Conservation (phyloP, 2,797 vertebrate genomes). For the Botia kubotai region DNA sequence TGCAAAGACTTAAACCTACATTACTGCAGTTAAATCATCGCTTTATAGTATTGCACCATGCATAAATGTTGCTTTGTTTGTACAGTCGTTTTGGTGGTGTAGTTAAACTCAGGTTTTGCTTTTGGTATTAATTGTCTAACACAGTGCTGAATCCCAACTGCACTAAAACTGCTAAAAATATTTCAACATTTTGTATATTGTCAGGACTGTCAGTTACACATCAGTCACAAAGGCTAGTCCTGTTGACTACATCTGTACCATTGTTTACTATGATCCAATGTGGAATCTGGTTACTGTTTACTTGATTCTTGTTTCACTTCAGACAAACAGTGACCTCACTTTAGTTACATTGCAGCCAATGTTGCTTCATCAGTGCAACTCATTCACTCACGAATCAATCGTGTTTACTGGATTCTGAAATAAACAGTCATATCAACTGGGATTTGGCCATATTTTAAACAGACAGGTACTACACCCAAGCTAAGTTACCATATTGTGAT, state of each 20-base stretch:
- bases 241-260: not conserved
- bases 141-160: constrained; percentile 61
- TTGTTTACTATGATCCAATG: constrained; percentile 1
- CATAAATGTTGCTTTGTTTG: too few species aligned
- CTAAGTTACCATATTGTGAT: constrained; percentile 26
- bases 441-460: constrained; percentile 46
- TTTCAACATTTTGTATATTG: constrained; percentile 42
- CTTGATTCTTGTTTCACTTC: constrained; percentile 33
- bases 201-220: constrained; percentile 33
- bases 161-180: constrained; percentile 42
- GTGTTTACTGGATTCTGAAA: constrained; percentile 28
- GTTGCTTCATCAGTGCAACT: constrained; percentile 1
- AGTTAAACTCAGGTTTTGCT: constrained; percentile 71
- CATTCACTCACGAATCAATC: not conserved
- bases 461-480: constrained; percentile 53
- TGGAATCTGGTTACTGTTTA: constrained; percentile 18
- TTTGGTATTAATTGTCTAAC: constrained; percentile 67
- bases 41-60: not conserved
- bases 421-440: constrained; percentile 8
- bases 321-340: not conserved
- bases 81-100: constrained; percentile 53
- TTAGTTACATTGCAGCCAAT: constrained; percentile 13
- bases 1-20: not conserved
- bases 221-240: not conserved
- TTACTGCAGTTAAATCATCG: not conserved